Evolutionary conservation across 2,888 invertebrate species (phyloP), one percentile per base, ranked within the genome.

Genomic region (Willowsia nigromaculata): DNA sequence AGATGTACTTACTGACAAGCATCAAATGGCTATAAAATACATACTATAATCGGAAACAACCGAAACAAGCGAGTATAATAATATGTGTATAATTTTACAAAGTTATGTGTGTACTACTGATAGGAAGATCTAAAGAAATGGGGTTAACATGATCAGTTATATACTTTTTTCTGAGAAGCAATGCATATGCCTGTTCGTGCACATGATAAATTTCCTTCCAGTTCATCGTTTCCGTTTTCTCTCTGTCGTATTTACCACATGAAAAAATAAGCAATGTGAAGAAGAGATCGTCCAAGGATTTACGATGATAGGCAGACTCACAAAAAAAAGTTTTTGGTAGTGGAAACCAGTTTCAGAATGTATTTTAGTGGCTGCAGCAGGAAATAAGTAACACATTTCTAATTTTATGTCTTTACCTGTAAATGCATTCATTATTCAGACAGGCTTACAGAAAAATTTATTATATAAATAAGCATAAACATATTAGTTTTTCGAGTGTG

Each of bases 121-220:
- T 53, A 53, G 4, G 2, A 18, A 7, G 18, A 4, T 18, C 18
- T 7, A 1, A 9, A 43, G 5, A 6, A 37, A n/a, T 18, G 53
- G 5, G 18, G 53, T 22, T 53, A 50, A 50, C 50, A 7, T 18
- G 53, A 53, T 53, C 6, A 53, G 53, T 53, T 53, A 4, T 53
- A 18, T n/a, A 18, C 3, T 53, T 18, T n/a, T 4, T 18, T 18
- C 22, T 22, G 30, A 22, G 37, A 47, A 76, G 43, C 4, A 11
- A 76, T 47, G 47, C 74, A 22, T 47, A 6, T 47, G 25, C 1
- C 27, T 27, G 47, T 22, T 47, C 74, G 27, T 76, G 47, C 74
- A 76, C 27, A 76, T 27, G 74, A 76, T 76, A 76, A 47, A 47
- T 47, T 68, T 40, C 13, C 47, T 43, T 47, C 74, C 74, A 40